Evolutionary conservation across 2,888 invertebrate species (phyloP).

Genomic region (Parascotia fuliginaria): DNA sequence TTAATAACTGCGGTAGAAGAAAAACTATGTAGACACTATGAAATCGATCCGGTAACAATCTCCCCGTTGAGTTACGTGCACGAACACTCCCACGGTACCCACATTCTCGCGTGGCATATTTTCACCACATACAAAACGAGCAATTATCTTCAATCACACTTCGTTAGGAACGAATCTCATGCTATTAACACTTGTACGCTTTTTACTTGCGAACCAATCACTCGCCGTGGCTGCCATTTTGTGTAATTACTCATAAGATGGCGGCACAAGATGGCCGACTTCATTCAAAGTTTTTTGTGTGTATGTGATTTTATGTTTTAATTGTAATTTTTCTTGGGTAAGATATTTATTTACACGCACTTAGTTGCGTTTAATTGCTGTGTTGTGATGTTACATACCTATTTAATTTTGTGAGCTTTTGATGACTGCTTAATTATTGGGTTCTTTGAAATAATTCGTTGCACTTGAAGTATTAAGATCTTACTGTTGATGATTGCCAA

Average conservation of each 20-base stretch:
- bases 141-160: conserved; percentile 75
- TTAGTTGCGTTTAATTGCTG: conserved; percentile 5
- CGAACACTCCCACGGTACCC: conserved; percentile 47
- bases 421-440: conserved; percentile 4
- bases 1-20: conserved; percentile 3
- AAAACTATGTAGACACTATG: conserved; percentile 13
- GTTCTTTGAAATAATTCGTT: conserved; percentile 4
- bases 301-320: conserved; percentile 45
- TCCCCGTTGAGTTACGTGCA: conserved; percentile 7
- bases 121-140: conserved; percentile 45
- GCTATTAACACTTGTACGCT: conserved; percentile 71
- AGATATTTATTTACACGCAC: conserved; percentile 35
- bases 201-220: conserved; percentile 72
- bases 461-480: neutral
- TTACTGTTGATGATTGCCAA: neutral
- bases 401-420: conserved; percentile 4
- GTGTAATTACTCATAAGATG: conserved; percentile 72
- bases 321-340: conserved; percentile 36
- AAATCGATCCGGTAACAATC: conserved; percentile 38
- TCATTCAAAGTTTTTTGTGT: conserved; percentile 62
- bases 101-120: conserved; percentile 28
- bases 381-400: neutral
- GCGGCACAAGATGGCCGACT: conserved; percentile 67
- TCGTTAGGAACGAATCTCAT: conserved; percentile 75
- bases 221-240: conserved; percentile 66